These are phyloP conservation scores for Ailuropoda melanoleuca DNA, from an alignment of 2,113 vertebrate species.

Conservation along the genomic window DNA sequence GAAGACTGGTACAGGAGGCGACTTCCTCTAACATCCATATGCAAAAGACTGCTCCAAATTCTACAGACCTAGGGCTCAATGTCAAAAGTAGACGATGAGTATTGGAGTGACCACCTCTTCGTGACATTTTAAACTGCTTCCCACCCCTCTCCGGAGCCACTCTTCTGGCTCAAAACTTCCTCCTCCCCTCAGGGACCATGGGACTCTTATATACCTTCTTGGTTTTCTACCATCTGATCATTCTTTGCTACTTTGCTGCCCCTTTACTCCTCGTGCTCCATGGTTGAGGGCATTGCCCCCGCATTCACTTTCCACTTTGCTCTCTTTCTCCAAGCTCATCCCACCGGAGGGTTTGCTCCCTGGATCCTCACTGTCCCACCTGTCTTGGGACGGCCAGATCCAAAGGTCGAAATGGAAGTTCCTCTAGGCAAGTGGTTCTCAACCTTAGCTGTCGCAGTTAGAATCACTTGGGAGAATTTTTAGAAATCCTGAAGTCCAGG, in stretches of 20 bases:
- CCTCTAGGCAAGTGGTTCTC: background rate
- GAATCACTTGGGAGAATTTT: background rate
- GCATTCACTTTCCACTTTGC: too few species aligned
- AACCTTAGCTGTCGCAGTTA: background rate
- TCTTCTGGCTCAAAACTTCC: background rate
- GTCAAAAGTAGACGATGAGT: background rate
- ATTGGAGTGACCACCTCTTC: background rate
- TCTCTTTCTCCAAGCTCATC: background rate
- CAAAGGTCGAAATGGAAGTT: background rate
- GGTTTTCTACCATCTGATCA: background rate
- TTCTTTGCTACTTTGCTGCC: background rate
- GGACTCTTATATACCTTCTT: background rate
- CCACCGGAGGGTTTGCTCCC: background rate
- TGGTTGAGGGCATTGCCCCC: background rate
- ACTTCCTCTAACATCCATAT: background rate
- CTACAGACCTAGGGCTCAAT: background rate
- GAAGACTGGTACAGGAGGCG: fast-evolving
- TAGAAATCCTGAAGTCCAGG: background rate
- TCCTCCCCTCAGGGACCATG: background rate
- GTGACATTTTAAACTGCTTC: background rate
- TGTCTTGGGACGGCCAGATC: background rate
- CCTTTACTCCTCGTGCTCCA: too few species aligned
- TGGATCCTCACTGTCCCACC: fast-evolving
- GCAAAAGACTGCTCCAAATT: background rate
- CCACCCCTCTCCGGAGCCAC: background rate